Percentiles rank a stretch among this genome's conserved stretches.
Evolutionary conservation across 2,888 invertebrate genomes (phyloP).

Genomic region (Andrena praecox): DNA sequence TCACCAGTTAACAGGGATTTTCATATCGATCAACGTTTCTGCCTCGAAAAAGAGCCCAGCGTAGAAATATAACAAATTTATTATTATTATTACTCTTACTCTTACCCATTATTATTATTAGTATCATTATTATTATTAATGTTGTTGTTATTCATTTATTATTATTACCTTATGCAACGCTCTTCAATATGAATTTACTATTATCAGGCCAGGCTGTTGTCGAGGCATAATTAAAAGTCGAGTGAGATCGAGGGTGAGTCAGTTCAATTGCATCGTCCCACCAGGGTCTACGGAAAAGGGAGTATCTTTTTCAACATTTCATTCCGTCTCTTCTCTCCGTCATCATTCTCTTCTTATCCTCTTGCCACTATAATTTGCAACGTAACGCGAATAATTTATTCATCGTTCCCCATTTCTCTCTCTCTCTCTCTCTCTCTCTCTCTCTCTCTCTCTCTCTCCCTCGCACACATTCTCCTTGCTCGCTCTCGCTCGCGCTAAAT

Average conservation of each 20-base stretch:
- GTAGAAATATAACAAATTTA: conserved; percentile 84
- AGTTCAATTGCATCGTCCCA: conserved; percentile 80
- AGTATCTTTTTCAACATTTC: conserved; percentile 68
- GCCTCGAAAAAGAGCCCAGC: conserved; percentile 84
- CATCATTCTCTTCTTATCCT: conserved; percentile 19
- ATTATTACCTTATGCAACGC: conserved; percentile 68
- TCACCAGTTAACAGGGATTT: conserved; percentile 85
- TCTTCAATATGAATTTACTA: conserved; percentile 83
- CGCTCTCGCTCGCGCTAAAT: background rate
- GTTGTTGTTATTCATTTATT: conserved; percentile 52
- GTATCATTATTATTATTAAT: conserved; percentile 60
- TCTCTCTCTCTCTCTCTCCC: conserved; percentile 14
- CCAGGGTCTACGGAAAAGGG: conserved; percentile 74
- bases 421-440: conserved; percentile 48
- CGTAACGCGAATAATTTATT: conserved; percentile 36
- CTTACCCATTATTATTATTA: conserved; percentile 76
- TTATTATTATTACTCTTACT: conserved; percentile 68
- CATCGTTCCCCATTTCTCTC: conserved; percentile 8
- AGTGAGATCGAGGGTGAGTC: conserved; percentile 82
- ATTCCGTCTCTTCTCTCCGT: conserved; percentile 22
- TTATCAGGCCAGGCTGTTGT: conserved; percentile 82
- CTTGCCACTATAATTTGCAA: conserved; percentile 29
- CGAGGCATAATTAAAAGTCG: conserved; percentile 80
- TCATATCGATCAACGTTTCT: conserved; percentile 84
- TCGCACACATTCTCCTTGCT: conserved; percentile 6